Evolutionary conservation across 2,888 invertebrate species (phyloP), one percentile per base, ranked within the genome.

Genomic region (Clostera curtula): DNA sequence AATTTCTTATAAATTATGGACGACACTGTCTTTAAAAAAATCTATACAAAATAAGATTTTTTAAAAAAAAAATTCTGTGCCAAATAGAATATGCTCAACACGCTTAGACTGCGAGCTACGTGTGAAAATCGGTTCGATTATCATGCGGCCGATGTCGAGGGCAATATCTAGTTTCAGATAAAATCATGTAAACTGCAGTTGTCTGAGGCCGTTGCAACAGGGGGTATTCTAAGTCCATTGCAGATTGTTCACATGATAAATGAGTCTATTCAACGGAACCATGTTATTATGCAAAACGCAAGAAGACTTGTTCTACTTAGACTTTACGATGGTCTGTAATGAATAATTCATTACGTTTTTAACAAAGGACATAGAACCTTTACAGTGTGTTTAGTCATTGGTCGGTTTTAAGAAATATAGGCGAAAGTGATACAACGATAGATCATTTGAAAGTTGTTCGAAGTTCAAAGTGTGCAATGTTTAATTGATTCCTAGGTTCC

Each of bases 231-330:
- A 6, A 15, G 11, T n/a, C 23, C 12, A 13, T 7, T 15, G 8
- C 21, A 26, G 20, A 31, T 29, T 39, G 41, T 39, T 38, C 40
- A 29, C 33, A 33, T 37, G 34, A 48, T 48, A 31, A 34, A 48
- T 34, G 44, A 30, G 36, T 43, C 28, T 39, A 46, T 47, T 43
- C 38, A 36, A 24, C 8, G 31, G 33, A 27, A 31, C 36, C 39
- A 24, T 34, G 36, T 40, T 47, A 48, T 47, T 42, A 48, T 42
- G 42, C 34, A 40, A 33, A 42, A 35, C 25, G n/a, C 1, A 15
- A 23, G 15, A 9, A 8, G 9, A 10, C 23, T 15, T 15, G 23
- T 14, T 15, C 23, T 15, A 23, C 15, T 11, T 9, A 17, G 7
- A 12, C 13, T 5, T 12, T 26, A 26, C 8, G 13, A 8, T 30